A percentile compares a stretch with the other conserved stretches of the same genome.
Conservation (phyloP, 2,797 vertebrate species). For the Garrulus glandarius region DNA sequence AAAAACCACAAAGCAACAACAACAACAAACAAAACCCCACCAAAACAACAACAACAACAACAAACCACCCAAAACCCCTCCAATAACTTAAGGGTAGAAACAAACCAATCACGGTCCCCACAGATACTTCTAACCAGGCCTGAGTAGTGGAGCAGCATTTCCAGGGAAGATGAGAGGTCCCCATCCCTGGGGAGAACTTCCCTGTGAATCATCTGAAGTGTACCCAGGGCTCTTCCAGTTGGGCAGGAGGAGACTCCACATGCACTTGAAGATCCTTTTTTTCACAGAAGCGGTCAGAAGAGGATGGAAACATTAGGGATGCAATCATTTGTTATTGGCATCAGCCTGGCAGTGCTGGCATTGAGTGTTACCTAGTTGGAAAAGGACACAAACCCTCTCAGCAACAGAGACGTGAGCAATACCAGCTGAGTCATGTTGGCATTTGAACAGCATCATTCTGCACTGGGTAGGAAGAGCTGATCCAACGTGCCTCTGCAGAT, state of each 20-base stretch:
- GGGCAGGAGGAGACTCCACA: accelerated
- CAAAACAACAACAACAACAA: too few species aligned
- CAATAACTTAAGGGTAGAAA: background rate
- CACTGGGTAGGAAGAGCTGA: background rate
- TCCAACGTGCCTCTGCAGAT: background rate
- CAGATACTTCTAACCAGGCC: background rate
- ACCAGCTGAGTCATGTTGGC: accelerated
- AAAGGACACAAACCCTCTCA: background rate
- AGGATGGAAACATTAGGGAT: background rate
- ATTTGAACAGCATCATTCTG: background rate
- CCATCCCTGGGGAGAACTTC: background rate
- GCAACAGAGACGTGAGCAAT: accelerated
- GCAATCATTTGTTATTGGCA: background rate
- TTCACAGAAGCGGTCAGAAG: background rate
- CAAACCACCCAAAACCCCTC: background rate
- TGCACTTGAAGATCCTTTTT: background rate
- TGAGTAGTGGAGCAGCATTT: background rate
- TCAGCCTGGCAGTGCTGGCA: accelerated
- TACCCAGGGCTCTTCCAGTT: background rate
- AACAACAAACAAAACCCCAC: too few species aligned
- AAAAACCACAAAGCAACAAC: background rate
- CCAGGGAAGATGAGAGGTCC: background rate
- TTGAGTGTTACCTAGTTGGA: accelerated
- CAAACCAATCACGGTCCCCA: background rate
- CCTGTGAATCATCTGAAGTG: background rate